Evolutionary conservation across 2,797 vertebrate genomes (phyloP).

Genomic region (Hippopotamyrus pictus): DNA sequence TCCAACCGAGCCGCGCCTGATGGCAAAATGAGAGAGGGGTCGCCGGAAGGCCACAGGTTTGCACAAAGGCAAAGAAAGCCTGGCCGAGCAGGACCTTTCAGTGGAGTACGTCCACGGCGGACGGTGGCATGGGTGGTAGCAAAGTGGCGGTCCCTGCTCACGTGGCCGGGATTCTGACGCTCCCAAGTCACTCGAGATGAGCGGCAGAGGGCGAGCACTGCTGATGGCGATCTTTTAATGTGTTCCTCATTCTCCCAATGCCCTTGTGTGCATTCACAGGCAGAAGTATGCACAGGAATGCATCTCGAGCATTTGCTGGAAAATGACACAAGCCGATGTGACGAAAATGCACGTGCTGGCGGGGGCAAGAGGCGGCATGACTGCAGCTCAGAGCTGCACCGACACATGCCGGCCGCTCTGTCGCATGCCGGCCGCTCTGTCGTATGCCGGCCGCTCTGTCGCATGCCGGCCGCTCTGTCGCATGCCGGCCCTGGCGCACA

Average conservation of each 20-base stretch:
- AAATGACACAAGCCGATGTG: conserved; percentile 66
- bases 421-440: conserved; percentile 34
- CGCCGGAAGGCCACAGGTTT: background rate
- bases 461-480: conserved; percentile 34
- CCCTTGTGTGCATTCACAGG: conserved; percentile 49
- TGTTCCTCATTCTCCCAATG: conserved; percentile 51
- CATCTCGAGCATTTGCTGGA: conserved; percentile 64
- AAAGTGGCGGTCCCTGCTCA: background rate
- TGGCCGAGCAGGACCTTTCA: background rate
- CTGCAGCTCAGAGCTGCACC: conserved; percentile 33
- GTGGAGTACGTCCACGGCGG: background rate
- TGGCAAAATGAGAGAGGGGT: background rate
- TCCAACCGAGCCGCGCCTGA: background rate
- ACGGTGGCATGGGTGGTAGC: background rate
- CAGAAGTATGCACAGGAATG: conserved; percentile 57
- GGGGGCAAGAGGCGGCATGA: conserved; percentile 2
- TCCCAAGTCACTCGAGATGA: conserved; percentile 8
- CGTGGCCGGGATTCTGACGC: background rate
- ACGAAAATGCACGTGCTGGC: conserved; percentile 49
- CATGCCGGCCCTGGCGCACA: conserved; percentile 40
- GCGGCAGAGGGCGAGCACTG: conserved; percentile 32
- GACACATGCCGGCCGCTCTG: conserved; percentile 29
- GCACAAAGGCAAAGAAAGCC: background rate
- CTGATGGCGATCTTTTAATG: conserved; percentile 57
- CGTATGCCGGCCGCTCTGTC: conserved; percentile 33